phyloP scores from a whole-genome alignment of 2,888 invertebrate species.

The Andrena flavipes region DNA sequence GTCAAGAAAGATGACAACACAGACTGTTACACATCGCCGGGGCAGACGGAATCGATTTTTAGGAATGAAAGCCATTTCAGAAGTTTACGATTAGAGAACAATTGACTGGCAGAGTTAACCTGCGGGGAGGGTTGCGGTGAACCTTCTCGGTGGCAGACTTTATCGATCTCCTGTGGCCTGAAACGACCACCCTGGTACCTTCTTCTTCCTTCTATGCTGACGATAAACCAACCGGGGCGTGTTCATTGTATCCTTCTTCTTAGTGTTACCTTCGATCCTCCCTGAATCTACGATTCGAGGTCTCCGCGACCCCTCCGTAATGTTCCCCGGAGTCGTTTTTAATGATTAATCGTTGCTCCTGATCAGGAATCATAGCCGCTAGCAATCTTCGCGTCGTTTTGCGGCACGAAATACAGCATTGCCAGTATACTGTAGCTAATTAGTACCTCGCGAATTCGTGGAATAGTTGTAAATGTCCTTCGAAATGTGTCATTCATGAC shows the following conservation, averaged over 20 bases:
- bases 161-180: slow-evolving; percentile 75
- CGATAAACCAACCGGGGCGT: slow-evolving; percentile 65
- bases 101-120: slow-evolving; percentile 74
- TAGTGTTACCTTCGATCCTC: slow-evolving; percentile 53
- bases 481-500: neutral
- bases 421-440: neutral
- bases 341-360: slow-evolving; percentile 32
- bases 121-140: slow-evolving; percentile 64
- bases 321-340: slow-evolving; percentile 24
- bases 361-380: slow-evolving; percentile 27
- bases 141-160: slow-evolving; percentile 73
- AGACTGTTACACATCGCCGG: neutral
- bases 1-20: neutral
- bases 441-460: neutral
- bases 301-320: neutral
- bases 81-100: slow-evolving; percentile 75
- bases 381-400: slow-evolving; percentile 5
- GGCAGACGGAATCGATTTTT: slow-evolving; percentile 67
- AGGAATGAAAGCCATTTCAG: slow-evolving; percentile 63
- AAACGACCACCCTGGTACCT: slow-evolving; percentile 73
- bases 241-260: slow-evolving; percentile 61
- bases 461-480: neutral
- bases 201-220: slow-evolving; percentile 69
- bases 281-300: slow-evolving; percentile 49
- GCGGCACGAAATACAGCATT: slow-evolving; percentile 1